These are phyloP conservation scores for Cebidichthys violaceus DNA, from an alignment of 2,113 vertebrate species.

Conservation along the genomic window DNA sequence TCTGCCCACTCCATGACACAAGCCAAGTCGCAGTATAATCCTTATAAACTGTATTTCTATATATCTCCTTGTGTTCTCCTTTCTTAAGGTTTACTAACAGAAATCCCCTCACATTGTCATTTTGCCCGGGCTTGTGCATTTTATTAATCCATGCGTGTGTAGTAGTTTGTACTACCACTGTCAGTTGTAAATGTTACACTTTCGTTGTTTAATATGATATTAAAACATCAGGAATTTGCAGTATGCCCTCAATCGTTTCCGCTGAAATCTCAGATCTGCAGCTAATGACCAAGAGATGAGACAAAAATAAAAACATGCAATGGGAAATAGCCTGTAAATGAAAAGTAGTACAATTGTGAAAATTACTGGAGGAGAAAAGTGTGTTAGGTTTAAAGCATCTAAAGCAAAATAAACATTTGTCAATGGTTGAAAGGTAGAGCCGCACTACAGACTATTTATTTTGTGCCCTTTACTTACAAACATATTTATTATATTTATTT, in stretches of 20 bases:
- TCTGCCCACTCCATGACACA: neutral
- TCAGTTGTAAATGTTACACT: conserved; percentile 35
- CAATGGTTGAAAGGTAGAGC: conserved; percentile 12
- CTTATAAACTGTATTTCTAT: neutral
- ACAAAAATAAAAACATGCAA: conserved; percentile 38
- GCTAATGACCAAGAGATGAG: conserved; percentile 60
- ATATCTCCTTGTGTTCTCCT: neutral
- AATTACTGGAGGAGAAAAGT: conserved; percentile 40
- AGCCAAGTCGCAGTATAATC: neutral
- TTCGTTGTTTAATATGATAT: conserved; percentile 49
- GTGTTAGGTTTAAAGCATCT: conserved; percentile 23
- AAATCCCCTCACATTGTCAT: neutral
- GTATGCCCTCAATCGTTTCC: conserved; percentile 38
- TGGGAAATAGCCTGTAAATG: conserved; percentile 40
- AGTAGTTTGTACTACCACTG: conserved; percentile 12
- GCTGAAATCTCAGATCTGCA: conserved; percentile 59
- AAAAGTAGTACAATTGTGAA: conserved; percentile 49
- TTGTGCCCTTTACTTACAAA: conserved; percentile 11
- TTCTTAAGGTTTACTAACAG: conserved; percentile 13
- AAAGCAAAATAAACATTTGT: conserved; percentile 6
- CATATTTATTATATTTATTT: conserved; percentile 2
- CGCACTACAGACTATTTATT: conserved; percentile 9
- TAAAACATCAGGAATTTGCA: conserved; percentile 36
- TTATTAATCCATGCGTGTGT: conserved; percentile 1
- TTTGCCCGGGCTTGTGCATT: neutral